These are phyloP conservation scores for Melolontha melolontha DNA, from an alignment of 2,888 invertebrate species.

Conservation along the genomic window DNA sequence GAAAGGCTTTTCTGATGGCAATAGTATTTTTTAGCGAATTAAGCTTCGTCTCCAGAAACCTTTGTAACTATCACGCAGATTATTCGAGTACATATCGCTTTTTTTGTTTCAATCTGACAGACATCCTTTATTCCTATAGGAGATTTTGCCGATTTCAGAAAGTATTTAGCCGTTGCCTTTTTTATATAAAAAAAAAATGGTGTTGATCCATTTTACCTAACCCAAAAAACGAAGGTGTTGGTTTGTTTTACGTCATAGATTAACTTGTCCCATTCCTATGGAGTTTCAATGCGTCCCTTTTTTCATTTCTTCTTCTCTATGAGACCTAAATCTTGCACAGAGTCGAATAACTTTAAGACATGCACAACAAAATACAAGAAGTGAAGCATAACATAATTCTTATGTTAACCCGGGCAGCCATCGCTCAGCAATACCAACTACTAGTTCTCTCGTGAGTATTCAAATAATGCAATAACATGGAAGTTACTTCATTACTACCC, in stretches of 20 bases:
- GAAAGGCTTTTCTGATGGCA: too few relatives aligned
- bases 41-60: not conserved
- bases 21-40: too few relatives aligned
- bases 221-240: not conserved
- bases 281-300: constrained; percentile 1
- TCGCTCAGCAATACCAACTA: not conserved
- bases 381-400: constrained; percentile 8
- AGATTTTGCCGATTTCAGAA: constrained; percentile 1
- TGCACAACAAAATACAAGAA: too few relatives aligned
- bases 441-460: too few relatives aligned
- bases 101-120: not conserved
- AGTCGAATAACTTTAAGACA: constrained; percentile 13
- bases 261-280: constrained; percentile 3
- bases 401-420: not conserved
- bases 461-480: not conserved
- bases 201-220: not conserved
- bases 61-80: too few relatives aligned
- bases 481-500: not conserved
- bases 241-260: not conserved
- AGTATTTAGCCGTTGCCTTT: constrained; percentile 21
- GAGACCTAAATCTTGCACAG: not conserved
- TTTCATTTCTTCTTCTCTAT: constrained; percentile 15
- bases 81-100: not conserved
- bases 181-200: not conserved
- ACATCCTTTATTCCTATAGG: not conserved